Percentiles rank a stretch among this genome's conserved stretches.
These are phyloP conservation scores for Psilopogon haemacephalus DNA, from an alignment of 2,113 vertebrate genomes.

Conservation along the genomic window DNA sequence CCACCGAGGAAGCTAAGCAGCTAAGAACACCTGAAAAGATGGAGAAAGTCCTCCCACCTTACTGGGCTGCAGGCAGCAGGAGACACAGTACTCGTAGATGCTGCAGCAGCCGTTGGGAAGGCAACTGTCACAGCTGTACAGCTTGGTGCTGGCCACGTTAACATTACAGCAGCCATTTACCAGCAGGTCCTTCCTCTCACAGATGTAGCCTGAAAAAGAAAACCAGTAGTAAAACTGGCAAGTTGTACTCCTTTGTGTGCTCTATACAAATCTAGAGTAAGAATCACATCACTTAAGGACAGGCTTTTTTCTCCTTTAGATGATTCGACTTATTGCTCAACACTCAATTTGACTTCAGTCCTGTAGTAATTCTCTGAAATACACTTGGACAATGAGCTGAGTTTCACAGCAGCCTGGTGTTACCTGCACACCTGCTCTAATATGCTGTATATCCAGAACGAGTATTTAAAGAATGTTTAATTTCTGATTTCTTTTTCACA, in stretches of 20 bases:
- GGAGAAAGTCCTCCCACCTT: conserved; percentile 76
- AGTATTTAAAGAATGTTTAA: not conserved
- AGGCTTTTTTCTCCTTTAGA: not conserved
- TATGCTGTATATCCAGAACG: not conserved
- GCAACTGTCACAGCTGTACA: conserved; percentile 90
- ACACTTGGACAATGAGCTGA: not conserved
- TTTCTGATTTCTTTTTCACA: not conserved
- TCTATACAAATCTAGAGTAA: not conserved
- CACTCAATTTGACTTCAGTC: not conserved
- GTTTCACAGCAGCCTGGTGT: not conserved
- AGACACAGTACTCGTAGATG: conserved; percentile 92
- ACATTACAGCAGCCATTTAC: conserved; percentile 92
- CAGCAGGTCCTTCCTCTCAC: conserved; percentile 91
- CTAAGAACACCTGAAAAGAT: not conserved
- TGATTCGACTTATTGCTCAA: too few relatives aligned
- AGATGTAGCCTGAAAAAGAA: conserved; percentile 87
- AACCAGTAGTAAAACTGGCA: not conserved
- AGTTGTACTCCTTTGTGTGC: fast-evolving
- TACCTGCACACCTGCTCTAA: fast-evolving
- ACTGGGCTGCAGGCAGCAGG: conserved; percentile 94
- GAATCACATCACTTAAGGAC: not conserved
- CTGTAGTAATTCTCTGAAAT: not conserved
- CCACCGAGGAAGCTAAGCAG: not conserved
- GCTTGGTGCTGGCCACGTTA: conserved; percentile 77
- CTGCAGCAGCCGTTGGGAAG: conserved; percentile 90